phyloP scores from a whole-genome alignment of 2,797 vertebrate species.

The Neopelma chrysocephalum region DNA sequence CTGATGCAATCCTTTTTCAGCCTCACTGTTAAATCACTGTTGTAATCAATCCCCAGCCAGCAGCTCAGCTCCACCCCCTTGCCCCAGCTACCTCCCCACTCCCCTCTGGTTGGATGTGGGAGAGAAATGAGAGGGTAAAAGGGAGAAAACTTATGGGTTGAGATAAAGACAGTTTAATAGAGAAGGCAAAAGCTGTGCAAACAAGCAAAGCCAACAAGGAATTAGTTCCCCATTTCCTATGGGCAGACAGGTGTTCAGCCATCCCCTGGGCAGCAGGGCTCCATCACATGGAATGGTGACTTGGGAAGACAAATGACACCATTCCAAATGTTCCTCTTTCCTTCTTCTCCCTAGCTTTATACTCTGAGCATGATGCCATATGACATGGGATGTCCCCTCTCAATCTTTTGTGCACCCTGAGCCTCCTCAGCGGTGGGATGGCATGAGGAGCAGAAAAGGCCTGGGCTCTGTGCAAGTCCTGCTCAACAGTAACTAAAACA shows the following conservation, averaged over 20 bases:
- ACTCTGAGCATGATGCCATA: not conserved
- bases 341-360: not conserved
- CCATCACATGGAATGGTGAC: rapidly evolving
- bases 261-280: not conserved
- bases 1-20: not conserved
- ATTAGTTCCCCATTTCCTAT: not conserved
- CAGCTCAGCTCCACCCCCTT: not conserved
- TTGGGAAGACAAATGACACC: not conserved
- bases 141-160: not conserved
- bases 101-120: not conserved
- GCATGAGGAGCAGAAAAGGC: not conserved
- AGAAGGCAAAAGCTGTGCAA: not conserved
- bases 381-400: not conserved
- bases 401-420: too few relatives aligned
- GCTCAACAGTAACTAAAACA: not conserved
- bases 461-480: not conserved
- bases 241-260: not conserved
- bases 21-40: not conserved
- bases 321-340: not conserved
- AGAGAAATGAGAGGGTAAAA: not conserved
- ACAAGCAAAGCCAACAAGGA: not conserved
- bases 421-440: not conserved
- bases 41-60: not conserved
- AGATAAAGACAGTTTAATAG: not conserved
- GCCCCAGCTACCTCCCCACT: not conserved